These are phyloP conservation scores for Clarias pachynema DNA, from an alignment of 2,797 vertebrate genomes.

Conservation along the genomic window DNA sequence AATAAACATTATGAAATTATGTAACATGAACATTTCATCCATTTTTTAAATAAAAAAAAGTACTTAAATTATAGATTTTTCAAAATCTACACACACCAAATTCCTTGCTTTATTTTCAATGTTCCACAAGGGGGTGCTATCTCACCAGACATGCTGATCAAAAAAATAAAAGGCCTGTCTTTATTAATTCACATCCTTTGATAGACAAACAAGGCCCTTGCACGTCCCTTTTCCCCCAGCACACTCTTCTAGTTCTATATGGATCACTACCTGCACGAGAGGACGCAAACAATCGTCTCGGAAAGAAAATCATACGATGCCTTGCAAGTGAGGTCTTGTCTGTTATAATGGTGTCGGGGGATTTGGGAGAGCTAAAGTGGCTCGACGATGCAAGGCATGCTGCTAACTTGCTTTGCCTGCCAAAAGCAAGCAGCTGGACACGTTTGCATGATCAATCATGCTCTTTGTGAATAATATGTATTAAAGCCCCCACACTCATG, in stretches of 20 bases:
- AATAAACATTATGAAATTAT: neutral
- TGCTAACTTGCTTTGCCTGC: conserved; percentile 46
- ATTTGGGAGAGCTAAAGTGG: conserved; percentile 43
- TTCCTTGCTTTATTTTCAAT: neutral
- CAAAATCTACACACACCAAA: neutral
- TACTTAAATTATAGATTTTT: neutral
- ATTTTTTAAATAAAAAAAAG: neutral
- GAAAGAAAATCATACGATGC: conserved; percentile 53
- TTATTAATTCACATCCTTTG: conserved; percentile 50
- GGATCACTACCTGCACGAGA: conserved; percentile 71
- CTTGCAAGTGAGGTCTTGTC: conserved; percentile 37
- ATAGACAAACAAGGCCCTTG: conserved; percentile 45
- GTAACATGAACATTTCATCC: neutral
- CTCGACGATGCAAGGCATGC: conserved; percentile 36
- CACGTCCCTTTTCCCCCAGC: conserved; percentile 32
- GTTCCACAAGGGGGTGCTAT: conserved; percentile 56
- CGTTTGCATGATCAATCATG: conserved; percentile 79
- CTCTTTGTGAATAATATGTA: conserved; percentile 83
- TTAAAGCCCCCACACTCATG: conserved; percentile 68
- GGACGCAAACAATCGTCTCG: conserved; percentile 67
- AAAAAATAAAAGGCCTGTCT: conserved; percentile 39
- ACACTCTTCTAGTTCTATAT: conserved; percentile 38
- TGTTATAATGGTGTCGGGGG: conserved; percentile 27
- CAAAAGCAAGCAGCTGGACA: conserved; percentile 57
- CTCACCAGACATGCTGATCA: conserved; percentile 36